These are phyloP conservation scores for Thunnus albacares DNA, from an alignment of 2,797 vertebrate species.

Conservation along the genomic window DNA sequence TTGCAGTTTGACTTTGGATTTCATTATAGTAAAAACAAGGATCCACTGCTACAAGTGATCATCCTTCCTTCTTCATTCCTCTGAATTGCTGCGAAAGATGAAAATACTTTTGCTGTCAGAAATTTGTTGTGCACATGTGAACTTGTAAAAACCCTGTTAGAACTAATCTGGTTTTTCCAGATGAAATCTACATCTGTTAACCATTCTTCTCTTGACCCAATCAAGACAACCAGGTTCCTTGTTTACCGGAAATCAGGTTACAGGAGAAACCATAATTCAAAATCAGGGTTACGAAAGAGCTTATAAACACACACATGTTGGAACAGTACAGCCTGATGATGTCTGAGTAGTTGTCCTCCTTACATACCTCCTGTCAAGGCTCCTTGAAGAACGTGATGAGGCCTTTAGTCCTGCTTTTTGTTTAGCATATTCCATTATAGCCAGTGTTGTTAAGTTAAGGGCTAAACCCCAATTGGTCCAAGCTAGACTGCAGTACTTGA, in stretches of 20 bases:
- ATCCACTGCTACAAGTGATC: not conserved
- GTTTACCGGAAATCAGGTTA: not conserved
- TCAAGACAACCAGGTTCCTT: not conserved
- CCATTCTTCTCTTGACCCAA: not conserved
- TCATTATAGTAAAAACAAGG: not conserved
- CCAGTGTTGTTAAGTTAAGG: slow-evolving; percentile 25
- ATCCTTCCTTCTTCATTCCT: not conserved
- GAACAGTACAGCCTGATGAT: slow-evolving; percentile 5
- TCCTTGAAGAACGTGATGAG: slow-evolving; percentile 41
- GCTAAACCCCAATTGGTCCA: slow-evolving; percentile 30
- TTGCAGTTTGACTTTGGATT: not conserved
- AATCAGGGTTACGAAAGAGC: not conserved
- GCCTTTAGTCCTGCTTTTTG: slow-evolving; percentile 50
- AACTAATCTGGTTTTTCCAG: not conserved
- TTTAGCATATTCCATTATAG: slow-evolving; percentile 55
- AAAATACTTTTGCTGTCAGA: not conserved
- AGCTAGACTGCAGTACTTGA: slow-evolving; percentile 22
- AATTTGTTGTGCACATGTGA: not conserved
- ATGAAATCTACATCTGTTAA: slow-evolving; percentile 1
- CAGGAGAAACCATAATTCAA: not conserved
- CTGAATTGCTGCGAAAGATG: not conserved
- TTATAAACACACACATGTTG: slow-evolving; percentile 12
- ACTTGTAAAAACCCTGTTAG: not conserved
- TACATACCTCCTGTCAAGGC: slow-evolving; percentile 70
- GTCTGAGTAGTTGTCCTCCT: slow-evolving; percentile 2